Evolutionary conservation across 2,797 vertebrate species (phyloP), one percentile per base, ranked within the genome.

Genomic region (Simalia tracyae): DNA sequence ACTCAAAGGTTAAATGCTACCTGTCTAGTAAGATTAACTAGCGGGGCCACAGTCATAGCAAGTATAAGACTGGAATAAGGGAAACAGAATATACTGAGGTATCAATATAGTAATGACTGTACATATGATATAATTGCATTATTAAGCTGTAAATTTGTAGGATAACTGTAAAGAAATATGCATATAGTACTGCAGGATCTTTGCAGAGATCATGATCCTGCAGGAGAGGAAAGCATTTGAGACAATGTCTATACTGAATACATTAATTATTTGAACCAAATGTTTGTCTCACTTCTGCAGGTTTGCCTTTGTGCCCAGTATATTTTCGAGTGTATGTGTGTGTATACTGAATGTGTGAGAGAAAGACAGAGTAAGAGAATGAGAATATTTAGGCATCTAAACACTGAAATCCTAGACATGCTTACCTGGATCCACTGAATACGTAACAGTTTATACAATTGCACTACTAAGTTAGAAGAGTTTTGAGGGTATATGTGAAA

Each of bases 1-100:
- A 36, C 88, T 54, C 94, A 93, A 91, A 95, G 94, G 89, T 91
- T 85, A 91, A 95, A 94, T 0, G 12, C 93, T 94, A 95, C 76
- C 94, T 64, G 89, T 92, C 24, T 97, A 95, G 97, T 85, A 91
- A 89, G 96, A 96, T 94, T 95, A 97, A 95, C 90, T 15, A 0
- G 86, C 0, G 12, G 81, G 89, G 92, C 56, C 92, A 89, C 0
- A 19, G 89, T 87, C 0, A 76, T 89, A 0, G 5, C 0, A 59
- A 89, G 66, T 88, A 36, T 88, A 59, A 84, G 60, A 64, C 0
- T 54, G 64, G 26, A 64, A 0, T 1, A 7, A 24, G n/a, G 11
- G 46, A n/a, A 22, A 56, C 61, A 12, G 50, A 89, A 50, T 36
- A 1, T 59, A n/a, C 63, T 64, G 60, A n/a, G 46, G n/a, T 59